phyloP scores from a whole-genome alignment of 2,888 invertebrate genomes.

The Euzophera pinguis region DNA sequence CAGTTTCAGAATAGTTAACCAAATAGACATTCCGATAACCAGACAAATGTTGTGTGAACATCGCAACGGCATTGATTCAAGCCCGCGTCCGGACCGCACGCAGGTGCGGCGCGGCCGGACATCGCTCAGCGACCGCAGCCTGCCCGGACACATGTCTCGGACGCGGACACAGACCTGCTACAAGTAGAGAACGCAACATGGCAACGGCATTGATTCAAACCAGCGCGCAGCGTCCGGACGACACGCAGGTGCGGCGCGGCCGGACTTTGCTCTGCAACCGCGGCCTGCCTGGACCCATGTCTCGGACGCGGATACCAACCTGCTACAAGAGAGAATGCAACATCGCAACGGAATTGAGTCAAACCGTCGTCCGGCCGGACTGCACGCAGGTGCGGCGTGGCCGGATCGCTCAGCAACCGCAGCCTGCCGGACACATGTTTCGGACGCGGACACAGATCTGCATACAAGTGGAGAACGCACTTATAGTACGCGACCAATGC shows the following conservation, averaged over 20 bases:
- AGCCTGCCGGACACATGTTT: constrained; percentile 35
- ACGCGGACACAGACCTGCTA: constrained; percentile 12
- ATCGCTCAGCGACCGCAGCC: constrained; percentile 49
- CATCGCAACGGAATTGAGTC: neutral
- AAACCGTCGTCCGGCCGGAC: too few species aligned
- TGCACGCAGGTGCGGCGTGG: constrained; percentile 29
- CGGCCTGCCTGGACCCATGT: constrained; percentile 21
- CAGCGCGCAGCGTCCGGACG: constrained; percentile 4
- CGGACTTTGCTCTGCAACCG: constrained; percentile 42
- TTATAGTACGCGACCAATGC: too few species aligned
- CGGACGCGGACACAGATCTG: too few species aligned
- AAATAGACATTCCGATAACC: neutral
- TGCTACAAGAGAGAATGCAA: too few species aligned
- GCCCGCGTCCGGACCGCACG: constrained; percentile 22
- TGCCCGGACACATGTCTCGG: constrained; percentile 42
- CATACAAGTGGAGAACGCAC: too few species aligned
- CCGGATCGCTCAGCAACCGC: constrained; percentile 44
- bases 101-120: constrained; percentile 29
- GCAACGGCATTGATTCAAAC: too few species aligned
- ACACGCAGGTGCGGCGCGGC: constrained; percentile 29
- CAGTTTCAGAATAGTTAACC: neutral
- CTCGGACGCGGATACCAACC: neutral
- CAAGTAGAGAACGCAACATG: too few species aligned
- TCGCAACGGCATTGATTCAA: constrained; percentile 32
- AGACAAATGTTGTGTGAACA: constrained; percentile 26